Base-by-base conservation (phyloP, 2,113 vertebrate genomes). In the Myrmecobius fasciatus region DNA sequence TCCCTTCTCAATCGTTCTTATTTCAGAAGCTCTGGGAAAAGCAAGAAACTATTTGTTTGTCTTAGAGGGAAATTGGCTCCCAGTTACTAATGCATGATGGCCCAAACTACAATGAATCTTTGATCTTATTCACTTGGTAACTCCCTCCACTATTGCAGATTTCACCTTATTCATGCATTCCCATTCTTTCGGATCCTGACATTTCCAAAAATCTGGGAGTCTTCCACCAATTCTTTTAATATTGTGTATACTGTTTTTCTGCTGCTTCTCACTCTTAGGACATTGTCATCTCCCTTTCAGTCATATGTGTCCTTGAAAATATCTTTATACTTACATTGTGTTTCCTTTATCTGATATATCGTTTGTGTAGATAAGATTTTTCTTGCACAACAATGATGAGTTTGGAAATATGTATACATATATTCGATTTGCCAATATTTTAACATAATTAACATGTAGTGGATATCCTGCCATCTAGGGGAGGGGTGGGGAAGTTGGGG, bases 1-100 rank as follows among this genome's bases (percentile, higher is more conserved):
- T 36, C 0, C 0, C 47, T 95, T 94, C 91, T 60, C 90, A 95
- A 53, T 46, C 53, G 8, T 90, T 90, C 92, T 93, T 0, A 48
- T 89, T 52, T 88, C 95, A 28, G 93, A n/a, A 11, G 56, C 89
- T 91, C 28, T 46, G 94, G 26, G 53, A 96, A 92, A 96, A 24
- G 92, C 25, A 92, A 93, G 6, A 24, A 88, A 56, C 88, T 92
- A 91, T 94, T 93, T 93, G 93, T 52, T n/a, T 36, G 3, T 60
- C 56, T 67, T 47, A 56, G 56, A 90, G 48, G 93, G 46, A 3
- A 75, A 67, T 83, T 83, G 67, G 5, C 67, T 83, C 36, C 67
- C n/a, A 43, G 20, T 83, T 43, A 24, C 17, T 43, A 43, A 83
- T 43, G 67, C 17, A 43, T 22, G n/a, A 43, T 43, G 67, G 7